Base-by-base conservation (phyloP, 2,888 invertebrate genomes). In the Uropetala carovei region DNA sequence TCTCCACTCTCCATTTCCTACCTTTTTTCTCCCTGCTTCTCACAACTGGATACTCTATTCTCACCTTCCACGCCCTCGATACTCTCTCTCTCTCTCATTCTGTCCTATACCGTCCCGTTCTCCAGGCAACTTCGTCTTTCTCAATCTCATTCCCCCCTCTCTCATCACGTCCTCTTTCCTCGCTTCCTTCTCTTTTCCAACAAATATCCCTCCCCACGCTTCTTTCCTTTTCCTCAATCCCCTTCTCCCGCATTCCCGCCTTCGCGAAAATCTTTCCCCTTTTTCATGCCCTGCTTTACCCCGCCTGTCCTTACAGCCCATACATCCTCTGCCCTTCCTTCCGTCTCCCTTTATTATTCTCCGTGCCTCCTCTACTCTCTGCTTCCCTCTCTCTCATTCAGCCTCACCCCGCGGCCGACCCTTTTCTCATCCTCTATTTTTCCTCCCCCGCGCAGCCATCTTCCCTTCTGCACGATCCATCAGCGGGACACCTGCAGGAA, bases 401-500 rank as follows among this genome's bases (percentile, higher is more conserved):
- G 2, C 11, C 27, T 27, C 75, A 27, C 75, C 27, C 22, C 16
- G 27, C 75, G 18, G 1, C 7, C 60, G 18, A 22, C 68, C 18
- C 9, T 22, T 13, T 68, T 68, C 68, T 68, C 22, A 68, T 68
- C 22, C 11, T 22, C 68, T 22, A 16, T 68, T 68, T 68, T 18
- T 68, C 68, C 22, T n/a, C 64, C 16, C 16, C 16, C 16, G 64
- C 64, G 13, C 64, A 16, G 16, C 68, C n/a, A 8, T n/a, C 68
- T n/a, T n/a, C 68, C 9, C 68, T 18, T 22, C 43, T 43, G 43
- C 43, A 43, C 43, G 68, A 75, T 75, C 75, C 75, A 75, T 75
- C 75, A 75, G 68, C n/a, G n/a, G 68, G 68, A 75, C 75, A 27
- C 75, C 22, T 75, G 75, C 75, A 75, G 75, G 27, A 75, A 75